Base-by-base conservation (phyloP, 2,888 invertebrate species). In the Cordilura impudica region DNA sequence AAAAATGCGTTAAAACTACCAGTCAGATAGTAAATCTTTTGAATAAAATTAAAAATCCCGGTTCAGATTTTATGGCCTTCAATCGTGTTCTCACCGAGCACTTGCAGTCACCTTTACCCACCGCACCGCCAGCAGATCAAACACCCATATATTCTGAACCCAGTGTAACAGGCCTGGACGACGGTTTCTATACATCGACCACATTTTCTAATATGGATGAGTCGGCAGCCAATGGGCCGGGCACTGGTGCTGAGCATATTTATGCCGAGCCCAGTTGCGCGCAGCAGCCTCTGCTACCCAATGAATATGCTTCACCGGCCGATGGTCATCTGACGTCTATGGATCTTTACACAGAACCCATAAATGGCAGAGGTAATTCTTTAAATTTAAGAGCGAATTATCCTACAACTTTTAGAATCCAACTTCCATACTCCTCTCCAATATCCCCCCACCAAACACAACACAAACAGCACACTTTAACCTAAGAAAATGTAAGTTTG, bases 281-380 rank as follows among this genome's bases (percentile, higher is more conserved):
- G 2, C 85, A 86, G 51, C 87, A 88, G 45, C 89, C 87, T 4
- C 61, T 88, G 39, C 76, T 89, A 54, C 78, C 83, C 29, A 86
- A 85, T 61, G 87, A 88, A 73, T 88, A 88, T 66, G 84, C 87
- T 3, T 86, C 86, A 49, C 88, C 88, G 12, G 83, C 85, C 14
- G 88, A 88, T 83, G 78, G 81, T 12, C 84, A 84, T 80, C 82
- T 84, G 12, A 81, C 83, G 6, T 77, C 82, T 26, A 82, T 81
- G 72, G 85, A 85, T 81, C 73, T 86, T 45, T 90, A 90, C 74
- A 83, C 87, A 7, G 89, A 88, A 71, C 89, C 89, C 67, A 83
- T 87, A 70, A 86, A 85, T 74, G 83, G 85, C 61, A 85, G 83
- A 85, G 86, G 89, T 89, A 85, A 86, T 81, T 81, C 81, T 51